Base-by-base conservation (phyloP, 1,140 invertebrate genomes). In the Cyphomyrmex costatus region DNA sequence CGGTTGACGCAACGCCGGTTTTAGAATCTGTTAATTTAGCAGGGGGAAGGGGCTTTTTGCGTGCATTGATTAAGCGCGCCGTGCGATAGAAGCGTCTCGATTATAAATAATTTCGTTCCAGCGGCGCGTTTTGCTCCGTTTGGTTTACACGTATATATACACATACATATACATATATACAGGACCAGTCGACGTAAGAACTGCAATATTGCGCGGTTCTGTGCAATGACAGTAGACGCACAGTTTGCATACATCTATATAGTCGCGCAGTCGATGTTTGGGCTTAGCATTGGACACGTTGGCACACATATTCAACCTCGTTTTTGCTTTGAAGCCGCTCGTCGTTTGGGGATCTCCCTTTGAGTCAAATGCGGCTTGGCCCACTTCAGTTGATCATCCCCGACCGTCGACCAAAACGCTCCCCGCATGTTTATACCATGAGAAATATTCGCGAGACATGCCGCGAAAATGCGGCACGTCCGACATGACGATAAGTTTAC, bases 241-340 rank as follows among this genome's bases (percentile, higher is more conserved):
- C 24, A 24, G 58, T 12, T 27, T 58, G 24, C 56, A 63, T 24
- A 33, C 56, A 46, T 49, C 63, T 66, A 49, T 66, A 49, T 19
- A 77, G 21, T 33, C 53, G 46, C 30, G 21, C 46, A 19, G 42
- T 77, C 63, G 30, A 10, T 74, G 71, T 42, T 74, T 74, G 65
- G 21, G 36, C 53, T 46, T 46, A 51, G 3, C 49, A 24, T 73
- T 66, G 42, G 51, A 21, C 73, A 63, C 33, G 10, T 33, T 83
- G 78, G 78, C 80, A 84, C n/a, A 76, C 61, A 87, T 84, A 84
- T 87, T 84, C 58, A 84, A 84, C 61, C 71, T 68, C 49, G 56
- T 85, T 85, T 85, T 70, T 68, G 53, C 85, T 63, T 78, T 49
- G 78, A 66, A 83, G 66, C 58, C 66, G 49, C 7, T 33, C 84